These are phyloP conservation scores for Zaprionus lachaisei DNA, from an alignment of 1,140 invertebrate genomes.

Conservation along the genomic window DNA sequence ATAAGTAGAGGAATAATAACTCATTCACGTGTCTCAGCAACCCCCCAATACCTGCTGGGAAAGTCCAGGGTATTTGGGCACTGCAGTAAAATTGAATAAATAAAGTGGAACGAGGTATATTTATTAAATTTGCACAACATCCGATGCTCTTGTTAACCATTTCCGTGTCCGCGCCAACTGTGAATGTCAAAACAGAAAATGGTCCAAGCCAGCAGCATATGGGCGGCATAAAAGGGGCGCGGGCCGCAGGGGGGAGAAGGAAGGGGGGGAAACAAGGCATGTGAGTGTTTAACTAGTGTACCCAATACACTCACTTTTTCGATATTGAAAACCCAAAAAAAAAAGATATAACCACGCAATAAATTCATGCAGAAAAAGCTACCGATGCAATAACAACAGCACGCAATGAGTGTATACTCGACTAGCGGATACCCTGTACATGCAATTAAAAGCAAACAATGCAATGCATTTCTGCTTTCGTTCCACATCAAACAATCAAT, in stretches of 20 bases:
- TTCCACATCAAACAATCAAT: background rate
- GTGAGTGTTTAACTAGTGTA: background rate
- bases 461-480: background rate
- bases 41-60: background rate
- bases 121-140: constrained; percentile 82
- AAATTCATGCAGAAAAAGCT: constrained; percentile 72
- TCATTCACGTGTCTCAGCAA: background rate
- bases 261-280: background rate
- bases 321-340: constrained; percentile 35
- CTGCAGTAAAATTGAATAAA: constrained; percentile 63
- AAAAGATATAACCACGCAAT: constrained; percentile 71
- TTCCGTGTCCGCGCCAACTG: constrained; percentile 61
- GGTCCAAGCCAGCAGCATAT: constrained; percentile 9
- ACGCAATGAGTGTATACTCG: background rate
- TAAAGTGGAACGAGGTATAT: constrained; percentile 65
- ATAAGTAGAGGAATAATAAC: background rate
- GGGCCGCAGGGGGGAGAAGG: background rate
- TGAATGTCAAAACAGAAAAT: constrained; percentile 36
- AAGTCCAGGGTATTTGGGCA: constrained; percentile 14
- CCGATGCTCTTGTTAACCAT: constrained; percentile 77
- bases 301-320: constrained; percentile 24
- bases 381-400: constrained; percentile 47
- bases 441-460: background rate
- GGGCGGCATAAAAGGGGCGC: background rate
- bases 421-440: background rate